These are phyloP conservation scores for Brachionus rotundiformis DNA, from an alignment of 1,140 invertebrate species.

Conservation along the genomic window DNA sequence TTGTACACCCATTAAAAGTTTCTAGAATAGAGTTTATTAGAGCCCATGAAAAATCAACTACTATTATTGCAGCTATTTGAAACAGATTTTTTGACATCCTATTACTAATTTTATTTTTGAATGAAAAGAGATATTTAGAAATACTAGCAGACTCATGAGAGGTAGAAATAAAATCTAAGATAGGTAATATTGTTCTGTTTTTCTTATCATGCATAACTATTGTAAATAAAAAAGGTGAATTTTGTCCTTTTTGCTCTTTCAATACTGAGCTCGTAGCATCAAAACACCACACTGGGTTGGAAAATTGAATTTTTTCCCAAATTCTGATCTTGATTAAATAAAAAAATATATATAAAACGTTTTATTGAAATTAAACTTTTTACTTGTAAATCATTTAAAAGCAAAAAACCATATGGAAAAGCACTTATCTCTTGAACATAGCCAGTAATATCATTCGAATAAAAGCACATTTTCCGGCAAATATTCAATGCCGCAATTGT, in stretches of 20 bases:
- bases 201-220: background rate
- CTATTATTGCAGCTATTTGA: background rate
- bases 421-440: background rate
- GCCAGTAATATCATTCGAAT: background rate
- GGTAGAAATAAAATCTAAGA: background rate
- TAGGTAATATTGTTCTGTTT: background rate
- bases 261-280: background rate
- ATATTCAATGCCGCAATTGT: background rate
- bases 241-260: background rate
- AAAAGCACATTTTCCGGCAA: background rate
- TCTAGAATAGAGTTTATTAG: background rate
- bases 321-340: background rate
- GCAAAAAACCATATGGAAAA: background rate
- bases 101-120: background rate
- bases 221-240: background rate
- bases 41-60: background rate
- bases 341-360: background rate
- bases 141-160: background rate
- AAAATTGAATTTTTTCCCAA: background rate
- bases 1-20: background rate
- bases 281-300: background rate
- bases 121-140: background rate
- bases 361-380: background rate
- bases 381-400: conserved; percentile 7
- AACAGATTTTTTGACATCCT: background rate